phyloP scores from a whole-genome alignment of 2,888 invertebrate genomes.

The Meandrusa payeni region DNA sequence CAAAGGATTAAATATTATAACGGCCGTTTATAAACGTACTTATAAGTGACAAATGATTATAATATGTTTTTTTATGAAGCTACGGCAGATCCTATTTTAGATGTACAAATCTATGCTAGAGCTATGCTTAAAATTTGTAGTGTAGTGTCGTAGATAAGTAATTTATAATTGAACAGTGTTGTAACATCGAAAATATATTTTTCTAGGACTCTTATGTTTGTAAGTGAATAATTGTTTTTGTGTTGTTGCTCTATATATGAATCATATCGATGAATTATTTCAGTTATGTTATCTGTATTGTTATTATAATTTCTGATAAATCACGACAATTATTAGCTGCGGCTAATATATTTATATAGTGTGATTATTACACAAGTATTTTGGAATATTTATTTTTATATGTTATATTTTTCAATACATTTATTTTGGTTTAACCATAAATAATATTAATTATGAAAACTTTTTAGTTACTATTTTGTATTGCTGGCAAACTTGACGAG shows the following conservation, averaged over 20 bases:
- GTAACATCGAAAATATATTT: constrained; percentile 41
- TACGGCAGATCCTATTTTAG: constrained; percentile 24
- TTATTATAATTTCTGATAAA: constrained; percentile 1
- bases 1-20: neutral
- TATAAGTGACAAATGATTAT: too few species aligned
- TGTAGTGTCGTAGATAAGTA: neutral
- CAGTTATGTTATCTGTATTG: neutral
- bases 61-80: constrained; percentile 20
- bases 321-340: constrained; percentile 7
- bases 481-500: neutral
- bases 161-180: constrained; percentile 2
- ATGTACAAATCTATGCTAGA: constrained; percentile 29
- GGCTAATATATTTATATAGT: constrained; percentile 25
- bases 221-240: constrained; percentile 38
- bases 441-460: constrained; percentile 23
- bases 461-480: constrained; percentile 17
- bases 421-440: constrained; percentile 24
- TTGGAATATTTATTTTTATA: constrained; percentile 28
- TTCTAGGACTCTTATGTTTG: constrained; percentile 36
- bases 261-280: constrained; percentile 28
- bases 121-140: constrained; percentile 16
- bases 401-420: constrained; percentile 23
- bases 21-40: constrained; percentile 12
- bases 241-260: constrained; percentile 30
- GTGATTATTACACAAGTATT: constrained; percentile 21